A percentile compares a stretch with the other conserved stretches of the same genome.
Evolutionary conservation across 2,113 vertebrate species (phyloP).

Genomic region (Neopipo cinnamomea): DNA sequence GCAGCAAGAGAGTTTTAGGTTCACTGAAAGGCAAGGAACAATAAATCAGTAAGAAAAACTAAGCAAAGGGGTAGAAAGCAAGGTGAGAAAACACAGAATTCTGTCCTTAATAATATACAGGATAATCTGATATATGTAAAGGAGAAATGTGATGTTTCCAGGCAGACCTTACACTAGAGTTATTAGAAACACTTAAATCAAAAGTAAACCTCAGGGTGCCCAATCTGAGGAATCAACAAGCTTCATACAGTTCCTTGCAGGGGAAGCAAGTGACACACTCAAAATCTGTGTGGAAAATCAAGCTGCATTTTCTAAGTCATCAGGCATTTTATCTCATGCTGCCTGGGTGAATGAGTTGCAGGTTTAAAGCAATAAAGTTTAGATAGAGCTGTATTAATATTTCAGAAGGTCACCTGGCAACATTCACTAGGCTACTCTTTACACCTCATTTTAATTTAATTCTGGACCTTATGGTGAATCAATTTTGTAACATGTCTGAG

Average conservation of each 20-base stretch:
- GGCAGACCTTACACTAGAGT: not conserved
- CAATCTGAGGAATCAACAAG: not conserved
- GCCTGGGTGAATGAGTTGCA: not conserved
- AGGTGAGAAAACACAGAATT: not conserved
- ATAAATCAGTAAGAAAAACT: not conserved
- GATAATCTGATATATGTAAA: not conserved
- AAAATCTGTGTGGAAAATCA: not conserved
- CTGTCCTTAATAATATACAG: not conserved
- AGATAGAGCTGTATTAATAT: constrained; percentile 13
- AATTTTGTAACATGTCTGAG: not conserved
- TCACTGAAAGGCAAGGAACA: not conserved
- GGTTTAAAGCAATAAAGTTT: not conserved
- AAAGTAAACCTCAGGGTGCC: not conserved
- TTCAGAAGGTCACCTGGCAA: constrained; percentile 37
- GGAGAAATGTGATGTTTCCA: not conserved
- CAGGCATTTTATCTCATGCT: not conserved
- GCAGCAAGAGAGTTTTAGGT: not conserved
- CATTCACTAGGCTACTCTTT: not conserved
- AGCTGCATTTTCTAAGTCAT: not conserved
- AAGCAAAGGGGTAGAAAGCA: not conserved
- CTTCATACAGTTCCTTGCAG: fast-evolving
- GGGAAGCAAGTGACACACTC: not conserved
- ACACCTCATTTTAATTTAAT: constrained; percentile 15
- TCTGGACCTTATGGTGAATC: not conserved
- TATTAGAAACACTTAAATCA: not conserved